Percentiles rank a stretch among this genome's conserved stretches.
phyloP scores from a whole-genome alignment of 64 coral and sea anemone genomes.

The Actinia equina region DNA sequence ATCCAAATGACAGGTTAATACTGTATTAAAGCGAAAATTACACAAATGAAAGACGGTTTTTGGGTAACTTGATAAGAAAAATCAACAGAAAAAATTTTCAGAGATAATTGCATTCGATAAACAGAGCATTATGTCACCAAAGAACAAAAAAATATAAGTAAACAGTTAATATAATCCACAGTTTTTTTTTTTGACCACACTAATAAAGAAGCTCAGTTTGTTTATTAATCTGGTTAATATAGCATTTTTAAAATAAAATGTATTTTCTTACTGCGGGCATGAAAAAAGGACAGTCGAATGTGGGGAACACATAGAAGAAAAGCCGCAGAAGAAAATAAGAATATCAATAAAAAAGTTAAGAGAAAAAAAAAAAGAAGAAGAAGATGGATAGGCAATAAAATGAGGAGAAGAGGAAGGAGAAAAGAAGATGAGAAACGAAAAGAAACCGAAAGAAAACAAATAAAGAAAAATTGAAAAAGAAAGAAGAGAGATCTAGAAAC shows the following conservation, averaged over 20 bases:
- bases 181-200: not conserved
- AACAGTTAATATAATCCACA: not conserved
- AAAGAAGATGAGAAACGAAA: too few relatives aligned
- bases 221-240: not conserved
- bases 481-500: too few relatives aligned
- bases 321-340: too few relatives aligned
- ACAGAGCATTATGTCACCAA: not conserved
- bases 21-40: not conserved
- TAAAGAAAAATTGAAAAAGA: too few relatives aligned
- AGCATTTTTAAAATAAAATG: not conserved
- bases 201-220: not conserved
- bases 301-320: too few relatives aligned
- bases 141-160: not conserved
- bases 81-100: not conserved
- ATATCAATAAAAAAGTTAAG: too few relatives aligned
- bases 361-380: too few relatives aligned
- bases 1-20: not conserved
- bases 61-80: not conserved
- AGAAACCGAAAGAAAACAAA: too few relatives aligned
- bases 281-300: too few relatives aligned
- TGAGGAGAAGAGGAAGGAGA: too few relatives aligned
- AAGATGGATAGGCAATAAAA: too few relatives aligned
- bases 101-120: not conserved
- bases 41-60: not conserved
- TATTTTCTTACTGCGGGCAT: not conserved